phyloP scores from a whole-genome alignment of 2,797 vertebrate genomes.

The Paramormyrops hopkinsi region DNA sequence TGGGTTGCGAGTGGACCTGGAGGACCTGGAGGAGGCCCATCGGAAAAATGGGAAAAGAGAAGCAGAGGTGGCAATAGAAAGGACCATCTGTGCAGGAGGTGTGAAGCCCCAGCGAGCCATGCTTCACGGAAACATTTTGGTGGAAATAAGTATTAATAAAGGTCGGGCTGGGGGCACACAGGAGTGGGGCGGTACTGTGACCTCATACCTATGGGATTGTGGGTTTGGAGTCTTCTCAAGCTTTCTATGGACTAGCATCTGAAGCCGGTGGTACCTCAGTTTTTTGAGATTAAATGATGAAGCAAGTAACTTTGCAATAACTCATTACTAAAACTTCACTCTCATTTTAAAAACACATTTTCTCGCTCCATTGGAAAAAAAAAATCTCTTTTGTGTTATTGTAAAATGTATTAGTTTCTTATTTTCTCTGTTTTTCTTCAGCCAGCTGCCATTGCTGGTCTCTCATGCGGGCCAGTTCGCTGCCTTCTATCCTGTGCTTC shows the following conservation, averaged over 20 bases:
- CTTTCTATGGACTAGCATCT: not conserved
- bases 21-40: not conserved
- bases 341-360: not conserved
- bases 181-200: not conserved
- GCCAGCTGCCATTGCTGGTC: not conserved
- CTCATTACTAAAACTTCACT: not conserved
- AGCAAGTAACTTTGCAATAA: not conserved
- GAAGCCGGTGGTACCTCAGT: not conserved
- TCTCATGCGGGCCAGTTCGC: not conserved
- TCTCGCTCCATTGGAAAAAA: not conserved
- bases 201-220: not conserved
- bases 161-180: not conserved
- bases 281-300: not conserved
- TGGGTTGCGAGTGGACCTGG: not conserved
- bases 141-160: not conserved
- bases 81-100: not conserved
- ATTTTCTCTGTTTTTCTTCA: not conserved
- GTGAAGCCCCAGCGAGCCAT: not conserved
- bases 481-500: not conserved
- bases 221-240: not conserved
- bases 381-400: not conserved
- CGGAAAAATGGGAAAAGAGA: not conserved
- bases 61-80: not conserved
- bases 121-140: not conserved
- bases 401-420: not conserved